A percentile compares a stretch with the other conserved stretches of the same genome.
phyloP scores from a whole-genome alignment of 92 coral and sea anemone species.

The Phymanthus crucifer region DNA sequence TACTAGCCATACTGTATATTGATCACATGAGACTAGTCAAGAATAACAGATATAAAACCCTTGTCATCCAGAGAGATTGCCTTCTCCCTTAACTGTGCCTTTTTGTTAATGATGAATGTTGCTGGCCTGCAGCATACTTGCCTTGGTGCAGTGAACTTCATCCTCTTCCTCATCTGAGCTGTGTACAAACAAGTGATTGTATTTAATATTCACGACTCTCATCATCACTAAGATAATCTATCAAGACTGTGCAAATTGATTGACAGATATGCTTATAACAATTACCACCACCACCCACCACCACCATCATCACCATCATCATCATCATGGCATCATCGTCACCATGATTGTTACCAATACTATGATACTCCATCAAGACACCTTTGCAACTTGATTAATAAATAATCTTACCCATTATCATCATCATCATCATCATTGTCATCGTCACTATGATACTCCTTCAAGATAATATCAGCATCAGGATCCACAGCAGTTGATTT shows the following conservation, averaged over 20 bases:
- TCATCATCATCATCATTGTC: constrained; percentile 41
- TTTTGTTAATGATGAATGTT: no score
- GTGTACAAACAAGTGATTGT: not conserved
- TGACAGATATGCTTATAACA: no score
- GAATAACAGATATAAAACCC: no score
- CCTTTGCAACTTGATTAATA: not conserved
- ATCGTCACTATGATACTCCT: constrained; percentile 86
- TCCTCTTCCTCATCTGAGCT: constrained; percentile 80
- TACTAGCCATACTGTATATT: no score
- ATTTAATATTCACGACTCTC: not conserved
- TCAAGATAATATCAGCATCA: constrained; percentile 77
- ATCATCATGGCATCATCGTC: no score
- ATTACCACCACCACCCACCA: no score
- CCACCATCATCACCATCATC: no score
- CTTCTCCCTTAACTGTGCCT: no score
- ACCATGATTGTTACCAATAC: constrained; percentile 64
- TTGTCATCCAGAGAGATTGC: no score
- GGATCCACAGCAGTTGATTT: constrained; percentile 59
- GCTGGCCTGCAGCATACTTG: constrained; percentile 1
- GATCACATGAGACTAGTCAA: no score
- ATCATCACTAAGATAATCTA: no score
- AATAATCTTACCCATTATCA: constrained; percentile 35
- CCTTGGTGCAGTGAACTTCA: constrained; percentile 89
- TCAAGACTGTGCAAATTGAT: no score
- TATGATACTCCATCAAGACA: constrained; percentile 76